Percentiles rank a stretch among this genome's conserved stretches.
Evolutionary conservation across 2,113 vertebrate genomes (phyloP).

Genomic region (Oenanthe melanoleuca): DNA sequence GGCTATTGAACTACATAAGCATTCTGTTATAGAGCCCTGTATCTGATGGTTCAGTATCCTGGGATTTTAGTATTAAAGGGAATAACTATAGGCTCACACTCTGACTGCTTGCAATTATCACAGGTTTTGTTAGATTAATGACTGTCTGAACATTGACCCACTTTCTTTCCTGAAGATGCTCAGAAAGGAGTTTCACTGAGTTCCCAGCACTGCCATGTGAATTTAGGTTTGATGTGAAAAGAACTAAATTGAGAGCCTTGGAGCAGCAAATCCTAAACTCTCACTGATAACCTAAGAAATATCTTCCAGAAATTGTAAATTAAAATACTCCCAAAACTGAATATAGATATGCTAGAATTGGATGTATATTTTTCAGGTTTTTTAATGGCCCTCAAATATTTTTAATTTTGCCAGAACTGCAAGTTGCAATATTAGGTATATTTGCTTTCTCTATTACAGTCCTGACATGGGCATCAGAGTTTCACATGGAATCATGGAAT

Average conservation of each 20-base stretch:
- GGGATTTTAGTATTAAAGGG: not conserved
- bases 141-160: not conserved
- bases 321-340: not conserved
- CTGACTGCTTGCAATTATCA: not conserved
- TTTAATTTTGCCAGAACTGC: not conserved
- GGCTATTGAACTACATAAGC: constrained; percentile 9
- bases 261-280: not conserved
- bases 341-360: not conserved
- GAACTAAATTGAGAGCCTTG: not conserved
- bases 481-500: not conserved
- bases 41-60: not conserved
- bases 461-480: not conserved
- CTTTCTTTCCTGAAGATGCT: not conserved
- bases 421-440: not conserved
- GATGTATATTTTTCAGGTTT: not conserved
- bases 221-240: not conserved
- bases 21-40: not conserved
- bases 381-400: not conserved
- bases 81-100: not conserved
- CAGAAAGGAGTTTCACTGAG: not conserved
- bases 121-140: constrained; percentile 2
- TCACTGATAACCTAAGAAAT: not conserved
- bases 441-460: not conserved
- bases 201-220: not conserved
- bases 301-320: not conserved